Evolutionary conservation across 2,113 vertebrate genomes (phyloP), one percentile per base, ranked within the genome.

Genomic region (Axis porcinus): DNA sequence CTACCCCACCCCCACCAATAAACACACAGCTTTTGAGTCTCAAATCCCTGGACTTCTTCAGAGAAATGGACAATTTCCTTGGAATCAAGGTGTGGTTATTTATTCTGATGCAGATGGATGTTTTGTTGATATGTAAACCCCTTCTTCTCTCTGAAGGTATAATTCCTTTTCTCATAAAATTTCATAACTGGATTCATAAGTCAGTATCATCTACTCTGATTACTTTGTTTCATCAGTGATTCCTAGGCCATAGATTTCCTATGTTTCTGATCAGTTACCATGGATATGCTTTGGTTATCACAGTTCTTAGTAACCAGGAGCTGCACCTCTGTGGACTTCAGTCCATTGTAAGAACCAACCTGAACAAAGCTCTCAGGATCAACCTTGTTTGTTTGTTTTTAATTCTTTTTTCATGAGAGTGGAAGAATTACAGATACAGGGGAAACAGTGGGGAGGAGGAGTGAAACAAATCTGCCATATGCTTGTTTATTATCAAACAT

Each of bases 211-310:
- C 78, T 57, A 16, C 54, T 47, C 87, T 5, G 36, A 64, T 92
- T 33, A 67, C 78, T 74, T 67, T 30, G 79, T 55, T 64, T 67
- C 98, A 62, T 92, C 43, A n/a, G 76, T 10, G 58, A 86, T 64
- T 55, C 25, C 94, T 14, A 36, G 50, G 33, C n/a, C 90, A 60
- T 50, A 89, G 97, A 60, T 95, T 95, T 89, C 89, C 97, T 58
- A 45, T 54, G 89, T 95, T 95, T 95, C 95, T 47, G 96, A 90
- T 70, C 92, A 79, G 97, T 96, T 96, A 57, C 97, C 96, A 95
- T 91, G 97, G 97, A 67, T 95, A 83, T 97, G 30, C 91, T 92
- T 91, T 57, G 88, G 92, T 78, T 47, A 81, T 84, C 87, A 6
- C 16, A 3, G 58, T 27, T 84, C 87, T 83, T 64, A 2, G n/a